These are phyloP conservation scores for Amblyopsis hoosieri DNA, from an alignment of 2,797 vertebrate genomes.

Conservation along the genomic window DNA sequence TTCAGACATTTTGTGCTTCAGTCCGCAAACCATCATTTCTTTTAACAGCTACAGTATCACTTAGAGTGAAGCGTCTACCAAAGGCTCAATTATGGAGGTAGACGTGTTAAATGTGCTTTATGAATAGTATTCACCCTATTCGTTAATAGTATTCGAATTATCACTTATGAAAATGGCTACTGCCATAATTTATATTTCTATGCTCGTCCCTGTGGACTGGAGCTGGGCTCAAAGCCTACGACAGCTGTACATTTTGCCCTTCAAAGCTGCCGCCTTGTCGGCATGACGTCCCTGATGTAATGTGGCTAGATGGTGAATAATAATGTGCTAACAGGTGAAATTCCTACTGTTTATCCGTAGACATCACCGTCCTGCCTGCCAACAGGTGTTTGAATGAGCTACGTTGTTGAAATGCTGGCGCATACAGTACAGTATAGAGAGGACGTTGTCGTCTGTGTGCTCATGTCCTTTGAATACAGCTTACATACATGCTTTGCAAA, in stretches of 20 bases:
- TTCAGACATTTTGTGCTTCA: too few species aligned
- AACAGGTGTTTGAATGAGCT: conserved; percentile 2
- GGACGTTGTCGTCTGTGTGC: too few species aligned
- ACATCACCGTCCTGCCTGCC: neutral
- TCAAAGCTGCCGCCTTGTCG: neutral
- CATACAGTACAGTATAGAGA: neutral
- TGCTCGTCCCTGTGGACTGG: neutral
- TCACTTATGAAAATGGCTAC: neutral
- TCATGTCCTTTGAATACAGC: too few species aligned
- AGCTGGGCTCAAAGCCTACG: too few species aligned
- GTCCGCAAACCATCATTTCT: too few species aligned
- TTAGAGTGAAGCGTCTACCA: too few species aligned
- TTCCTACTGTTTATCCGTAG: neutral
- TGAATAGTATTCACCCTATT: neutral
- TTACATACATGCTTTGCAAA: too few species aligned
- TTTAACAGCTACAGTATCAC: too few species aligned
- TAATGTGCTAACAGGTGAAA: conserved; percentile 10
- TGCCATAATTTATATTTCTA: neutral
- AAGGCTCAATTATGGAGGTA: too few species aligned
- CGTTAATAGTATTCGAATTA: neutral
- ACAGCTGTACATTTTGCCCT: neutral
- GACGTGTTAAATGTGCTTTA: neutral
- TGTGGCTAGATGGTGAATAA: neutral
- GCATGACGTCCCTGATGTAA: neutral
- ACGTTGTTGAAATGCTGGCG: conserved; percentile 1